Percentiles rank a stretch among this genome's conserved stretches.
phyloP scores from a whole-genome alignment of 64 coral and sea anemone species.

The Stichodactyla helianthus region DNA sequence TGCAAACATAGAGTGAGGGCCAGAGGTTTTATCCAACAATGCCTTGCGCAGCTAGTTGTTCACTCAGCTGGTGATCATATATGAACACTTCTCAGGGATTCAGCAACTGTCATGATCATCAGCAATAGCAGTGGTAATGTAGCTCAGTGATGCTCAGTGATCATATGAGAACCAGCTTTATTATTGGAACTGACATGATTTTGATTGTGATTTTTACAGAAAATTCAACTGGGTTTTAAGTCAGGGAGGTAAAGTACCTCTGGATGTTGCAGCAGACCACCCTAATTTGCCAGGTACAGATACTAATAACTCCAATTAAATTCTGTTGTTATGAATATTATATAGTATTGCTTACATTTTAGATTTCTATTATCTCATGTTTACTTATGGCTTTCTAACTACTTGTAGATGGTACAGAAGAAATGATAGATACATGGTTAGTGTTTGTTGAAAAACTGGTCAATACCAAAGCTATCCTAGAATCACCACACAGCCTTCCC shows the following conservation, averaged over 20 bases:
- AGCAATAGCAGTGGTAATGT: too few relatives aligned
- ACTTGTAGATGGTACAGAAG: conserved; percentile 62
- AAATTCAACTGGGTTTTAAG: conserved; percentile 51
- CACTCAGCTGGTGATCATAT: too few relatives aligned
- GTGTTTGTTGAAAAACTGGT: conserved; percentile 75
- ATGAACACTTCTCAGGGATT: too few relatives aligned
- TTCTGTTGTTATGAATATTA: too few relatives aligned
- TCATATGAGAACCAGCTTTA: too few relatives aligned
- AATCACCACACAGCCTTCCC: conserved; percentile 82
- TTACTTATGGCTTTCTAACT: background rate
- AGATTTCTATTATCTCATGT: background rate
- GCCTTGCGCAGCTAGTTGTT: too few relatives aligned
- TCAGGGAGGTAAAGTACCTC: conserved; percentile 2
- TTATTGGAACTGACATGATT: background rate
- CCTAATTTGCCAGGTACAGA: conserved; percentile 39
- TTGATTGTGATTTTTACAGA: conserved; percentile 3
- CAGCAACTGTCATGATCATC: too few relatives aligned
- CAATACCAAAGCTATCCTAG: conserved; percentile 71
- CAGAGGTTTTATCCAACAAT: too few relatives aligned
- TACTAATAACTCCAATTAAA: background rate
- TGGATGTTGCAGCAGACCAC: conserved; percentile 7
- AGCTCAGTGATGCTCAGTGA: too few relatives aligned
- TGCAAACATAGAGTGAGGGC: too few relatives aligned
- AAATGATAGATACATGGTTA: conserved; percentile 87
- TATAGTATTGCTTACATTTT: too few relatives aligned